Conservation (phyloP, 2,113 vertebrate species). For the Tringa solitaria region DNA sequence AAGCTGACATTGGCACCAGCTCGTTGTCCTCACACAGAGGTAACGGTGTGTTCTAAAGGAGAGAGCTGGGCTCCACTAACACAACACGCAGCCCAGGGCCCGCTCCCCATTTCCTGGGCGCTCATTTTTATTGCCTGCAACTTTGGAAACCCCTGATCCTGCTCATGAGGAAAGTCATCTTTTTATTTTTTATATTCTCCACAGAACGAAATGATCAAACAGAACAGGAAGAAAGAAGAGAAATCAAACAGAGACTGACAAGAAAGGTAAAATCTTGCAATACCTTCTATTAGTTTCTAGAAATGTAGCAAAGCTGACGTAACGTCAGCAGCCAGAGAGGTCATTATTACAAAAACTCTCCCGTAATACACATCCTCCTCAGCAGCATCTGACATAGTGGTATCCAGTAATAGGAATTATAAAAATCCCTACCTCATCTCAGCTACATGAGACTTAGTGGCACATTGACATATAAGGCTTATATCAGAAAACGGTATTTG, state of each 20-base stretch:
- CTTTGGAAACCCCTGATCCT: neutral
- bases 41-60: neutral
- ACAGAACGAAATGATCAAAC: slow-evolving; percentile 96
- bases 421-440: neutral
- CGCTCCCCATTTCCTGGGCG: neutral
- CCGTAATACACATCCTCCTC: neutral
- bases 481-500: neutral
- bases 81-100: neutral
- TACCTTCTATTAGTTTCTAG: neutral
- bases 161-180: slow-evolving; percentile 33
- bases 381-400: neutral
- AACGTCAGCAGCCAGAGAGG: neutral
- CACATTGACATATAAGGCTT: neutral
- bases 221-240: slow-evolving; percentile 93
- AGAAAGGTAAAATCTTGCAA: slow-evolving; percentile 84
- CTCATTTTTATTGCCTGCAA: neutral
- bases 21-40: neutral
- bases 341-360: neutral
- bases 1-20: neutral
- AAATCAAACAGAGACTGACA: slow-evolving; percentile 95
- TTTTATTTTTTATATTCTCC: slow-evolving; percentile 16
- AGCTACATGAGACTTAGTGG: neutral
- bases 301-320: neutral
- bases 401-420: neutral
- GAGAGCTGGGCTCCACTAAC: neutral